Conservation (phyloP, 1,140 invertebrate genomes). For the Globodera ellingtonae region DNA sequence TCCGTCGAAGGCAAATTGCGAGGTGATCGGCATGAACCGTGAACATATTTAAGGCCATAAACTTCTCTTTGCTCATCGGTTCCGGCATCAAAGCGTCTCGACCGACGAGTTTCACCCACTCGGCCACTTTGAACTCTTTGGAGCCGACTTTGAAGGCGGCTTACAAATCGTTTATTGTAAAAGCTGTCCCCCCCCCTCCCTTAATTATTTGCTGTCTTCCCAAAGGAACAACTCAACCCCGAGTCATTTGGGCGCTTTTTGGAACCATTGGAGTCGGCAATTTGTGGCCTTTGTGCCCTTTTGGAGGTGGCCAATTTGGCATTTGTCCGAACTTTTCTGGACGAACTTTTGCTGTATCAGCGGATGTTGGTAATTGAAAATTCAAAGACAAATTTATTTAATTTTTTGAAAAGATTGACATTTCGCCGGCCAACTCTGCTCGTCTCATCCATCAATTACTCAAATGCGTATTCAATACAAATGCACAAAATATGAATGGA, state of each 20-base stretch:
- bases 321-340: slow-evolving; percentile 31
- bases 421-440: slow-evolving; percentile 28
- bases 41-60: neutral
- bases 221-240: slow-evolving; percentile 34
- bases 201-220: neutral
- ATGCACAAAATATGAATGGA: slow-evolving; percentile 25
- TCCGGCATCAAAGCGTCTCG: slow-evolving; percentile 22
- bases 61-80: slow-evolving; percentile 31
- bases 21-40: too few species aligned
- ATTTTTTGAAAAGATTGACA: slow-evolving; percentile 18
- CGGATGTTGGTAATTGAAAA: slow-evolving; percentile 21
- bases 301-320: slow-evolving; percentile 33
- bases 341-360: slow-evolving; percentile 40
- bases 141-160: slow-evolving; percentile 28
- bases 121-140: slow-evolving; percentile 12
- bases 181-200: neutral
- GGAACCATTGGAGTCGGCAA: slow-evolving; percentile 30
- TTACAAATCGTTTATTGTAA: slow-evolving; percentile 37
- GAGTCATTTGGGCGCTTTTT: slow-evolving; percentile 36
- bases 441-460: slow-evolving; percentile 34
- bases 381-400: neutral
- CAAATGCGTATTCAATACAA: slow-evolving; percentile 28
- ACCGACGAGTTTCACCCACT: slow-evolving; percentile 34
- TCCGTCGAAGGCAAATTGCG: neutral
- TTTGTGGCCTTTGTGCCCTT: slow-evolving; percentile 29